Conservation (phyloP, 2,888 invertebrate genomes). For the Tipula unca region DNA sequence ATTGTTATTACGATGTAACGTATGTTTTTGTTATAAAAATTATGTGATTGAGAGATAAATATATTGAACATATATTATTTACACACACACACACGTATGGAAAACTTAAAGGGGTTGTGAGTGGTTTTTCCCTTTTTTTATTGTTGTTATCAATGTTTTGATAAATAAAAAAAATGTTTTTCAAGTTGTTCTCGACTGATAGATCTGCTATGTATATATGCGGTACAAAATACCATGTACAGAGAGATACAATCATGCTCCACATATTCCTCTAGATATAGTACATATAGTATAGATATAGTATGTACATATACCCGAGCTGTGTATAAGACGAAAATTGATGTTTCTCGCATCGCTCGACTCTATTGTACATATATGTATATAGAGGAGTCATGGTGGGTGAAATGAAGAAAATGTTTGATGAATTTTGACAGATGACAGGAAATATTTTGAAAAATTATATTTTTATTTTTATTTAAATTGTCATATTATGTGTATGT, state of each 20-base stretch:
- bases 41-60: slow-evolving; percentile 14
- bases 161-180: neutral
- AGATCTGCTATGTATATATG: neutral
- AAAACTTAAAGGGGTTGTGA: neutral
- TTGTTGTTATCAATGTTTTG: slow-evolving; percentile 3
- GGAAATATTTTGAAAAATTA: slow-evolving; percentile 3
- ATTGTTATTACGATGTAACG: slow-evolving; percentile 14
- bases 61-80: slow-evolving; percentile 14
- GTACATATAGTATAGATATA: no score
- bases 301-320: neutral
- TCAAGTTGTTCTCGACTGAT: neutral
- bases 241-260: neutral
- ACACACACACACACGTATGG: neutral
- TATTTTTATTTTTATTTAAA: neutral
- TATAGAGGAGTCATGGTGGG: neutral
- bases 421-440: slow-evolving; percentile 8
- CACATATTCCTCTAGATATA: neutral
- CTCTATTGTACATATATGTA: no score
- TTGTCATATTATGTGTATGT: neutral
- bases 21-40: neutral
- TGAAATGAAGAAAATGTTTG: neutral
- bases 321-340: neutral
- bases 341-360: neutral
- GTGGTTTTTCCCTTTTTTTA: neutral
- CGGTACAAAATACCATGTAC: neutral